Evolutionary conservation across 2,888 invertebrate genomes (phyloP).

Genomic region (Amiota minor): DNA sequence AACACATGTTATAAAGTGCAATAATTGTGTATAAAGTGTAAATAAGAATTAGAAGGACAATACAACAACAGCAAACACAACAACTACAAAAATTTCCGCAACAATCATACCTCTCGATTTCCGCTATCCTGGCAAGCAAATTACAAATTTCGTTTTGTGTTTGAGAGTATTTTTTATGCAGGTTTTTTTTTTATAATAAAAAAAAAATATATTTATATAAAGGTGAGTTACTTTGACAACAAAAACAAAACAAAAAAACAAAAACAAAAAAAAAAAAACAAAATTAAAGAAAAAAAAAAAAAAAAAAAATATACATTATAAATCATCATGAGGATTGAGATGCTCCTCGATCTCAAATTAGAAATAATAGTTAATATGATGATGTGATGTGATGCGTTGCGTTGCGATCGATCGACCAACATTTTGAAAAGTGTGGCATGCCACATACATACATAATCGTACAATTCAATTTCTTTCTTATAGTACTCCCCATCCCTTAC

Average conservation of each 20-base stretch:
- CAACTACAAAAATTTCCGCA: conserved; percentile 57
- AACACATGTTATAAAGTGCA: no score
- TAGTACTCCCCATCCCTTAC: no score
- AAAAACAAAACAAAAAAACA: conserved; percentile 15
- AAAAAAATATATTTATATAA: conserved; percentile 23
- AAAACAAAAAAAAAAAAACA: conserved; percentile 14
- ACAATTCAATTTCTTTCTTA: no score
- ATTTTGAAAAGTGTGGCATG: no score
- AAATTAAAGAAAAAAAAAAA: neutral
- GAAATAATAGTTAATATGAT: no score
- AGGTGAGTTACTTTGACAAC: neutral
- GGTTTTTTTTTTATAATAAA: neutral
- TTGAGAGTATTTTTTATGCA: conserved; percentile 53
- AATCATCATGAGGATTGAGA: neutral
- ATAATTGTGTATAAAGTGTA: no score
- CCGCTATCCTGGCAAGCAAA: conserved; percentile 80
- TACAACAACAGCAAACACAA: conserved; percentile 31
- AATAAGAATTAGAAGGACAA: conserved; percentile 7
- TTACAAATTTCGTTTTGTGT: conserved; percentile 71
- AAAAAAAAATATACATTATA: neutral
- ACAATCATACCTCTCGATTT: conserved; percentile 79
- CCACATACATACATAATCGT: no score
- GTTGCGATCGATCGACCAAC: no score
- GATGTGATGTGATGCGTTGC: no score
- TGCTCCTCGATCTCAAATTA: no score